Percentiles rank a stretch among this genome's conserved stretches.
These are phyloP conservation scores for Pygoscelis adeliae DNA, from an alignment of 2,113 vertebrate genomes.

Conservation along the genomic window DNA sequence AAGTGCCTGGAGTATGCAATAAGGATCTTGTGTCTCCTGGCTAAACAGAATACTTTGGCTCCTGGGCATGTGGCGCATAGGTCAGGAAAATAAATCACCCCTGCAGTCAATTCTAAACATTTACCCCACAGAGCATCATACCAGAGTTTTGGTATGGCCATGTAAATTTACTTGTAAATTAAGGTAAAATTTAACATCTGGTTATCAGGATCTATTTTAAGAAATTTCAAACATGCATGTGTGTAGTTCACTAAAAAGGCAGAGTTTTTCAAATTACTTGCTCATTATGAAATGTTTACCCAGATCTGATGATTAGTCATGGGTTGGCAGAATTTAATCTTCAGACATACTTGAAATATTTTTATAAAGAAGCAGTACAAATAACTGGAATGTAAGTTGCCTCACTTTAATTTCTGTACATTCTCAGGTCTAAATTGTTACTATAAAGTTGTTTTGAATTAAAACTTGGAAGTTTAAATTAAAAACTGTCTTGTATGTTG, in stretches of 20 bases:
- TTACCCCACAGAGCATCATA: neutral
- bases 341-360: neutral
- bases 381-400: neutral
- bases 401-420: neutral
- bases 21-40: neutral
- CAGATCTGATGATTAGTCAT: neutral
- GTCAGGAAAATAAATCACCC: neutral
- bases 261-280: neutral
- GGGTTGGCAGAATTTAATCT: conserved; percentile 8
- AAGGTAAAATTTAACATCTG: neutral
- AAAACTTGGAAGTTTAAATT: conserved; percentile 46
- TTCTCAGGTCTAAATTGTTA: neutral
- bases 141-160: neutral
- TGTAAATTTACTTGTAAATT: neutral
- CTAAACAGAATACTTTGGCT: neutral
- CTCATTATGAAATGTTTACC: neutral
- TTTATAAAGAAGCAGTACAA: neutral
- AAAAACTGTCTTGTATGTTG: conserved; percentile 11
- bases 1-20: neutral
- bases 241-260: neutral
- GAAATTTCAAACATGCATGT: neutral
- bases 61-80: neutral
- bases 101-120: neutral
- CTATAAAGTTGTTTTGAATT: conserved; percentile 38
- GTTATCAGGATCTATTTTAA: neutral